Evolutionary conservation across 1,140 invertebrate species (phyloP).

Genomic region (Bombus turneri): DNA sequence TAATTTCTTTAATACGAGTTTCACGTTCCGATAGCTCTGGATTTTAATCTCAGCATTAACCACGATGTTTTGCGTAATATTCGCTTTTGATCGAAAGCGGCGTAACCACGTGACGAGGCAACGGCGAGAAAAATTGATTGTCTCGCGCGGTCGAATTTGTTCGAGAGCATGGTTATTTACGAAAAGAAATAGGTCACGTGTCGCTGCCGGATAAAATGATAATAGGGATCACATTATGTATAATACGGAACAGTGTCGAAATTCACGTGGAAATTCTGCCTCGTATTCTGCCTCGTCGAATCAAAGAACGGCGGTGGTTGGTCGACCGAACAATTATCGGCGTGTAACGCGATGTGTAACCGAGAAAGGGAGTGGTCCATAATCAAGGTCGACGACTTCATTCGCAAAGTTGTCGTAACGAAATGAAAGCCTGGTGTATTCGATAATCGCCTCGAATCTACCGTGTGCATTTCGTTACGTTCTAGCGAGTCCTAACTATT

Average conservation of each 20-base stretch:
- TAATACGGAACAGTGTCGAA: constrained; percentile 11
- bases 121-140: background rate
- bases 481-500: no score
- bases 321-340: constrained; percentile 25
- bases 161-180: background rate
- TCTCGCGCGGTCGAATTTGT: background rate
- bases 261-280: constrained; percentile 14
- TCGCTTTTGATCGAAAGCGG: background rate
- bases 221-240: background rate
- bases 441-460: background rate
- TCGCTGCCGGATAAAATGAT: background rate
- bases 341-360: constrained; percentile 6
- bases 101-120: no score
- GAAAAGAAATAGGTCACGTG: background rate
- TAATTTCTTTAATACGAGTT: background rate
- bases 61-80: background rate
- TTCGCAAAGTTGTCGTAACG: constrained; percentile 2
- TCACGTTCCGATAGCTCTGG: background rate
- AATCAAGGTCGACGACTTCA: constrained; percentile 47
- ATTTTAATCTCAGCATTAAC: background rate
- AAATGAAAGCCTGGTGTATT: background rate
- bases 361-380: constrained; percentile 47
- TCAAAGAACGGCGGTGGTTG: constrained; percentile 28
- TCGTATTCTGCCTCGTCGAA: constrained; percentile 19
- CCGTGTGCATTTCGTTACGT: background rate